A percentile compares a stretch with the other conserved stretches of the same genome.
Conservation (phyloP, 2,797 vertebrate genomes). For the Labroides dimidiatus region DNA sequence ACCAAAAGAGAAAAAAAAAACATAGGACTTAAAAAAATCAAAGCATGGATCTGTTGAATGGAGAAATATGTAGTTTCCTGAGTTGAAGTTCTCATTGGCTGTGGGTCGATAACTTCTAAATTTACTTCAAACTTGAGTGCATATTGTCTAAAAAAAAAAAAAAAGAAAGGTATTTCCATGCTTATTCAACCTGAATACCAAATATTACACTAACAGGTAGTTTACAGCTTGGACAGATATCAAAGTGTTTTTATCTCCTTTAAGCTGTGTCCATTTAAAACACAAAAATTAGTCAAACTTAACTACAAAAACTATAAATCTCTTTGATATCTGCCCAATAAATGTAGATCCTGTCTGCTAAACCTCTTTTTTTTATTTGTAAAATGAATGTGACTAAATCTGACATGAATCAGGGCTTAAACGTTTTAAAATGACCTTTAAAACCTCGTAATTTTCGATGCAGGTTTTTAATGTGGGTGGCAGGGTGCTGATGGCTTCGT, state of each 20-base stretch:
- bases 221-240: conserved; percentile 54
- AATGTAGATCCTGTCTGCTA: conserved; percentile 11
- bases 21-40: conserved; percentile 1
- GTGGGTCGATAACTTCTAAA: conserved; percentile 16
- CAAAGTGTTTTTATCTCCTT: conserved; percentile 28
- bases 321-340: conserved; percentile 42
- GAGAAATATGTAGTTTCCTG: conserved; percentile 3
- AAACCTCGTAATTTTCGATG: conserved; percentile 70
- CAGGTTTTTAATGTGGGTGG: conserved; percentile 57
- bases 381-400: conserved; percentile 62
- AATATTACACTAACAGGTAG: conserved; percentile 17
- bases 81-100: conserved; percentile 26
- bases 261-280: conserved; percentile 7
- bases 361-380: conserved; percentile 63
- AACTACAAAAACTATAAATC: neutral
- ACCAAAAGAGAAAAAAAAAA: conserved; percentile 43
- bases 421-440: conserved; percentile 49
- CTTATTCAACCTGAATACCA: conserved; percentile 63
- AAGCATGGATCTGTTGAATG: conserved; percentile 40
- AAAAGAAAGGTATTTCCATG: conserved; percentile 14
- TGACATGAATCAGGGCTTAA: conserved; percentile 64
- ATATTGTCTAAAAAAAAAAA: conserved; percentile 30
- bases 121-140: conserved; percentile 42
- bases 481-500: conserved; percentile 52
- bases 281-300: too few relatives aligned